A percentile compares a stretch with the other conserved stretches of the same genome.
Conservation (phyloP, 2,888 invertebrate species). For the Alitta virens region DNA sequence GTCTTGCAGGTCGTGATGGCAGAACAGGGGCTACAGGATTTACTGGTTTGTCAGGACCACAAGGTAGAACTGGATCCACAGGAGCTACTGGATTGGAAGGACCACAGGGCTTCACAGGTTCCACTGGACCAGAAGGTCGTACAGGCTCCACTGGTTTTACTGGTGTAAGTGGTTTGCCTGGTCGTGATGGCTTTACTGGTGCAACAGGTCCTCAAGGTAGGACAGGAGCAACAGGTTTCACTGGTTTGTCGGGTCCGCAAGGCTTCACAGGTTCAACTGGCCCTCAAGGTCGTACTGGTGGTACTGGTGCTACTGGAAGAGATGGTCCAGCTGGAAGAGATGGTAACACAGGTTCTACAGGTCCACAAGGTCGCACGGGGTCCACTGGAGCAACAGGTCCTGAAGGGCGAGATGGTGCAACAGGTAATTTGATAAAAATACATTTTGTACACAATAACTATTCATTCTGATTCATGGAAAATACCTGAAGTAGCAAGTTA, state of each 20-base stretch:
- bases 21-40: slow-evolving; percentile 6
- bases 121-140: slow-evolving; percentile 1
- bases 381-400: slow-evolving; percentile 9
- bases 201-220: neutral
- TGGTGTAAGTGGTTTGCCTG: slow-evolving; percentile 17
- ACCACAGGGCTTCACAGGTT: slow-evolving; percentile 7
- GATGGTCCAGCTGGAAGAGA: slow-evolving; percentile 13
- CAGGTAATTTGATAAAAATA: slow-evolving; percentile 1
- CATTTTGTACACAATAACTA: slow-evolving; percentile 12
- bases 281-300: neutral
- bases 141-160: slow-evolving; percentile 12
- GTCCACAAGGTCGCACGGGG: slow-evolving; percentile 5
- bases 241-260: neutral
- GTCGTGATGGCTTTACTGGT: slow-evolving; percentile 16
- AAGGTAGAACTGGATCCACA: slow-evolving; percentile 23
- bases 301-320: slow-evolving; percentile 7
- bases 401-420: slow-evolving; percentile 1
- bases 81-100: slow-evolving; percentile 21
- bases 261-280: slow-evolving; percentile 3
- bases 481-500: too few relatives aligned
- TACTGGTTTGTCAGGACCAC: slow-evolving; percentile 19
- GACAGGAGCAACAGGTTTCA: neutral
- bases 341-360: slow-evolving; percentile 18
- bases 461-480: slow-evolving; percentile 8
- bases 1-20: neutral